Evolutionary conservation across 1,140 invertebrate genomes (phyloP).

Genomic region (Andricus grossulariae): DNA sequence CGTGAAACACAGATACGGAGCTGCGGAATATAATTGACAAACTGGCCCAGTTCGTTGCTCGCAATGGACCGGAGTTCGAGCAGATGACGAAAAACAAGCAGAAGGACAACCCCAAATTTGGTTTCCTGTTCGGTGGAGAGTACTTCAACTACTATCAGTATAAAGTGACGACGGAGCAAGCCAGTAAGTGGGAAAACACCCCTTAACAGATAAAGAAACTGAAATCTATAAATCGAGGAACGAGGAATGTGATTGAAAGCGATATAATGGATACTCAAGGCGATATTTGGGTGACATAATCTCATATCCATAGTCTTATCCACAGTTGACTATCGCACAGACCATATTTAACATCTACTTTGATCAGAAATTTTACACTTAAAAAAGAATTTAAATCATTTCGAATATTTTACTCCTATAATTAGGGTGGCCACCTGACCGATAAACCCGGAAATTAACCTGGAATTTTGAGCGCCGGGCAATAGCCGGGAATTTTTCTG

Average conservation of each 20-base stretch:
- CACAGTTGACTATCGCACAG: neutral
- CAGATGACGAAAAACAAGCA: constrained; percentile 99
- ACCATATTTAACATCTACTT: neutral
- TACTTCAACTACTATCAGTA: constrained; percentile 98
- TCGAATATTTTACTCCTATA: too few species aligned
- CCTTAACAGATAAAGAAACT: constrained; percentile 65
- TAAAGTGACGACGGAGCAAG: constrained; percentile 93
- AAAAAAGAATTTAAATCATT: too few species aligned
- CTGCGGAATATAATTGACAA: constrained; percentile 98
- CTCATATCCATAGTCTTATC: neutral
- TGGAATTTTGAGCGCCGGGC: too few species aligned
- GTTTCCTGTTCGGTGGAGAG: constrained; percentile 97
- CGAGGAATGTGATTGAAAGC: constrained; percentile 56
- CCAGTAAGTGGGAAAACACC: constrained; percentile 81
- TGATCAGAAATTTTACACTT: neutral
- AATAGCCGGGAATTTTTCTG: too few species aligned
- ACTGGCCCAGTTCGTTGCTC: constrained; percentile 97
- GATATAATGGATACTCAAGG: neutral
- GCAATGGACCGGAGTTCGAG: constrained; percentile 99
- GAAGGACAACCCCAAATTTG: constrained; percentile 97
- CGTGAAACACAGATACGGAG: constrained; percentile 84
- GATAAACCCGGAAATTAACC: too few species aligned
- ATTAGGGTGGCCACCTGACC: too few species aligned
- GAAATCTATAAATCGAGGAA: constrained; percentile 57
- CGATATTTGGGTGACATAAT: neutral